Evolutionary conservation across 2,113 vertebrate species (phyloP).

Genomic region (Apus apus): DNA sequence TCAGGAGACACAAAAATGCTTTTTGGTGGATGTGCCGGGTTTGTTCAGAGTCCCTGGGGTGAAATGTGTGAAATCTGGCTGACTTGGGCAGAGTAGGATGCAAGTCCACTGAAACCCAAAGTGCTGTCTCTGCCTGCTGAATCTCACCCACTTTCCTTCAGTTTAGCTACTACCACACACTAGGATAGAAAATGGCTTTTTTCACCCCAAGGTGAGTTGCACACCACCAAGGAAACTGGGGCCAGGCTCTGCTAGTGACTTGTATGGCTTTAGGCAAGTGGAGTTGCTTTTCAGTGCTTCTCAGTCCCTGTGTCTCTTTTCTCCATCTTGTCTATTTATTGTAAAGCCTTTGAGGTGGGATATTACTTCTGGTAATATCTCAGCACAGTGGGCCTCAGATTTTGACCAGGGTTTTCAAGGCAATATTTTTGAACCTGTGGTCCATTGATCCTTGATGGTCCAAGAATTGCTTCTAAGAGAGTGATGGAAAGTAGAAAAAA

Average conservation of each 20-base stretch:
- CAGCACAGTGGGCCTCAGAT: neutral
- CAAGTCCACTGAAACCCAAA: rapidly evolving
- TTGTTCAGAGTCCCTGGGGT: neutral
- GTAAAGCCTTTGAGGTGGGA: neutral
- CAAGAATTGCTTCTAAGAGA: neutral
- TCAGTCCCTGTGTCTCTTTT: neutral
- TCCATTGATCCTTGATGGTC: neutral
- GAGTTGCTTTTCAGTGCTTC: neutral
- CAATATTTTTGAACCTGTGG: neutral
- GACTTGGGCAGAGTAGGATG: neutral
- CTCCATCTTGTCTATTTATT: neutral
- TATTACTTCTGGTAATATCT: neutral
- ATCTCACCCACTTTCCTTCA: neutral
- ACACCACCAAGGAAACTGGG: neutral
- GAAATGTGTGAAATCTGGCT: neutral
- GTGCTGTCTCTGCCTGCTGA: neutral
- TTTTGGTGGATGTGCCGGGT: neutral
- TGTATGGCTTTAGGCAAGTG: neutral
- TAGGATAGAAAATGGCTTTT: neutral
- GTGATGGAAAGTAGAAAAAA: neutral
- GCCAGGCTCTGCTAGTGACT: neutral
- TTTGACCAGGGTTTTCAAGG: neutral
- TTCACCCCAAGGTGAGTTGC: neutral
- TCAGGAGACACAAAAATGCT: neutral
- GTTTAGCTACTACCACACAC: neutral